These are phyloP conservation scores for Tupaia chinensis DNA, from an alignment of 2,113 vertebrate species.

Conservation along the genomic window DNA sequence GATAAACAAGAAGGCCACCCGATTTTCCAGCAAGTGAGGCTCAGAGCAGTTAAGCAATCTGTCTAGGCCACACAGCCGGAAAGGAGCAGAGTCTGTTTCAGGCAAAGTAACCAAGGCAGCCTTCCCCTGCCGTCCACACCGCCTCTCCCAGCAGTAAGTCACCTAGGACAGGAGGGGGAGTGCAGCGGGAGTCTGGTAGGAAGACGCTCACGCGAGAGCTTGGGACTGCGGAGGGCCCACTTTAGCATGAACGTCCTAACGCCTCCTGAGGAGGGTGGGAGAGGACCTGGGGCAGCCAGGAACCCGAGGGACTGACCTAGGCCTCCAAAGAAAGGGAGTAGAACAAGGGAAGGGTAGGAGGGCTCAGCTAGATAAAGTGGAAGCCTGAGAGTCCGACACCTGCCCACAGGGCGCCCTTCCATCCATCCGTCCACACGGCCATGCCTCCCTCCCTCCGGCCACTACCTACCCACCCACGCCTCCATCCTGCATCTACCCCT, in stretches of 20 bases:
- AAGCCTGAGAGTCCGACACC: background rate
- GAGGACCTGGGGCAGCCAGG: background rate
- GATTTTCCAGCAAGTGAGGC: background rate
- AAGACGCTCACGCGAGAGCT: too few species aligned
- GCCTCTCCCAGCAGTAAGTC: background rate
- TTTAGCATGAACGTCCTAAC: background rate
- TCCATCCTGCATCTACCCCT: background rate
- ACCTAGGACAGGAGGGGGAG: background rate
- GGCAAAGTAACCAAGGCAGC: background rate
- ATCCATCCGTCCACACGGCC: background rate
- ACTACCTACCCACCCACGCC: background rate
- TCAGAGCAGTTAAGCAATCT: background rate
- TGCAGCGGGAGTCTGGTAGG: background rate
- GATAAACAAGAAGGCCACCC: background rate
- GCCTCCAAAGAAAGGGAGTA: background rate
- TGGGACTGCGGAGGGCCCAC: background rate
- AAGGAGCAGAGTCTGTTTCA: background rate
- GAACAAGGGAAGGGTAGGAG: background rate
- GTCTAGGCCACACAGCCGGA: background rate
- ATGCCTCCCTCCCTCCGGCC: too few species aligned
- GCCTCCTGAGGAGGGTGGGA: background rate
- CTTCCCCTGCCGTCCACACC: background rate
- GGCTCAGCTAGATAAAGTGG: background rate
- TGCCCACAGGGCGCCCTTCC: background rate
- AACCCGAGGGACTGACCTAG: background rate